These are phyloP conservation scores for Saccopteryx leptura DNA, from an alignment of 2,113 vertebrate genomes.

Conservation along the genomic window DNA sequence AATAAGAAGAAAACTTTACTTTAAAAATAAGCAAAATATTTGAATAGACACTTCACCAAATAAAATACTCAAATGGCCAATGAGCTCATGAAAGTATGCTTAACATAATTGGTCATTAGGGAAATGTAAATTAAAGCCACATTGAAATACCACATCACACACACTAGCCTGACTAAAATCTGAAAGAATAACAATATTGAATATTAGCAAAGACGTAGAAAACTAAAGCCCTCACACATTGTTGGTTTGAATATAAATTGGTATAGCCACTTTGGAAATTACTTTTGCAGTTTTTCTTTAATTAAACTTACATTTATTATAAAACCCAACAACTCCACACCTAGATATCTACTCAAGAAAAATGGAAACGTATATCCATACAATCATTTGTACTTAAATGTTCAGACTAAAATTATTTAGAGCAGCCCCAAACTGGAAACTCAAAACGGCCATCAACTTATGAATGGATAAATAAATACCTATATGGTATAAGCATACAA, in stretches of 20 bases:
- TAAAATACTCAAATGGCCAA: background rate
- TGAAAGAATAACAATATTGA: constrained; percentile 12
- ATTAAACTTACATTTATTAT: background rate
- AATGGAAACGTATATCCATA: background rate
- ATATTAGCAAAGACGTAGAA: background rate
- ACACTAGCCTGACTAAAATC: background rate
- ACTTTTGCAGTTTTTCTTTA: background rate
- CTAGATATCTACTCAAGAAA: background rate
- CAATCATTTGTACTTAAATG: background rate
- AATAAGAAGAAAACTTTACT: background rate
- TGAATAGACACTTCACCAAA: background rate
- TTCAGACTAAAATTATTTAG: background rate
- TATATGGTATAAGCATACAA: background rate
- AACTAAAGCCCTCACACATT: background rate
- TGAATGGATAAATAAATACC: background rate
- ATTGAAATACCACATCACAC: background rate
- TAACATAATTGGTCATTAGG: background rate
- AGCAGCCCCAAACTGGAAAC: background rate
- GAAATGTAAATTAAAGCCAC: constrained; percentile 32
- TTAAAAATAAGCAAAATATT: constrained; percentile 22
- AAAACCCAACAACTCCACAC: background rate
- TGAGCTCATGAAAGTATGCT: background rate
- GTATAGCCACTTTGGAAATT: constrained; percentile 14
- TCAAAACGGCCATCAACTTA: background rate
- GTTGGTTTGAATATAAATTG: background rate